Conservation (phyloP, 1,140 invertebrate genomes). For the Drosophila pandora region DNA sequence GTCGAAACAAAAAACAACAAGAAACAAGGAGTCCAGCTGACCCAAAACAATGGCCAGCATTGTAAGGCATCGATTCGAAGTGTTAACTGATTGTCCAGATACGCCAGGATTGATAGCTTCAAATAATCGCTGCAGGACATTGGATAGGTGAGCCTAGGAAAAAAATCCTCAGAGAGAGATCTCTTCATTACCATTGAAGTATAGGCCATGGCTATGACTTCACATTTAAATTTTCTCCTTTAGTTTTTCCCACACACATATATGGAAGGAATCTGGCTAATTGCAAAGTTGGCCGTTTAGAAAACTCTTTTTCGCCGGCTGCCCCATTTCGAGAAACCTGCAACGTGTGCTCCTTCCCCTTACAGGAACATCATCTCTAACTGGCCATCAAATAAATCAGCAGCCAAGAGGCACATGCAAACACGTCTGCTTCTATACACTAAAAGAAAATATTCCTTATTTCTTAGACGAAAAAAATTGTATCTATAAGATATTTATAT, state of each 20-base stretch:
- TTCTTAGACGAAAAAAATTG: neutral
- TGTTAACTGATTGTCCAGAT: slow-evolving; percentile 47
- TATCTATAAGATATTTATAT: no score
- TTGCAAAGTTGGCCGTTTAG: slow-evolving; percentile 20
- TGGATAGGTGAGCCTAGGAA: neutral
- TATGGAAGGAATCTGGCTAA: slow-evolving; percentile 16
- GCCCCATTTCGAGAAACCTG: slow-evolving; percentile 63
- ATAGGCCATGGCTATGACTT: neutral
- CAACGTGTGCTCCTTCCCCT: slow-evolving; percentile 49
- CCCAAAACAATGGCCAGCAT: slow-evolving; percentile 46
- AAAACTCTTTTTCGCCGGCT: slow-evolving; percentile 22
- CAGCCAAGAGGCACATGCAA: slow-evolving; percentile 69
- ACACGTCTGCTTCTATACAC: slow-evolving; percentile 43
- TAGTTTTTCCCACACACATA: slow-evolving; percentile 28
- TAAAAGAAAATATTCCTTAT: neutral
- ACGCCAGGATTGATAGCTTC: slow-evolving; percentile 41
- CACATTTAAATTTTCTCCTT: neutral
- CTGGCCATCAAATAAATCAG: slow-evolving; percentile 77
- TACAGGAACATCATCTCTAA: slow-evolving; percentile 37
- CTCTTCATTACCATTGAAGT: slow-evolving; percentile 40
- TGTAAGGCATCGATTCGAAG: slow-evolving; percentile 37
- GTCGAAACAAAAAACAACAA: slow-evolving; percentile 11
- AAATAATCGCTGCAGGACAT: slow-evolving; percentile 31
- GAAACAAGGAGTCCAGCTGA: slow-evolving; percentile 27
- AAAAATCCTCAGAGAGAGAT: slow-evolving; percentile 2